phyloP scores from a whole-genome alignment of 2,888 invertebrate genomes.

The Agrotis puta region DNA sequence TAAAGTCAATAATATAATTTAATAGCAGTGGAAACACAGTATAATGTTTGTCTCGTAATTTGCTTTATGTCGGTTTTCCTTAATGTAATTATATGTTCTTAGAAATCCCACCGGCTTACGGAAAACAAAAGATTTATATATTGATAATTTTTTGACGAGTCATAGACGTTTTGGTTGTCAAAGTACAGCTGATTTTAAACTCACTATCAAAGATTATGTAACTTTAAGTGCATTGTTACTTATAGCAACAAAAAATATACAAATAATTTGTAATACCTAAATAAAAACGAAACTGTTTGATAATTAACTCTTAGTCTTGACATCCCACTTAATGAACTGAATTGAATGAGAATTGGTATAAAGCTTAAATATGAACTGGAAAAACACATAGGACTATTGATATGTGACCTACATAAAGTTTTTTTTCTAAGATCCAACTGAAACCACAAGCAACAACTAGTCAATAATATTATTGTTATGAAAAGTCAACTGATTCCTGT shows the following conservation, averaged over 20 bases:
- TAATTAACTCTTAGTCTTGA: neutral
- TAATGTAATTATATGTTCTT: constrained; percentile 37
- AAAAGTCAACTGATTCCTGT: constrained; percentile 20
- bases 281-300: neutral
- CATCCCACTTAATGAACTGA: neutral
- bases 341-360: neutral
- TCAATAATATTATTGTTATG: constrained; percentile 25
- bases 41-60: constrained; percentile 32
- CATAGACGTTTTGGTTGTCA: constrained; percentile 4
- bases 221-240: neutral
- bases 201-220: constrained; percentile 11
- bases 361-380: neutral
- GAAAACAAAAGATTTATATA: constrained; percentile 28
- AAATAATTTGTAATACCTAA: too few relatives aligned
- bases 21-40: constrained; percentile 13
- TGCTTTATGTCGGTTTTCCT: constrained; percentile 39
- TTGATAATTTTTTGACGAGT: constrained; percentile 19
- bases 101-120: constrained; percentile 32
- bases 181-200: constrained; percentile 25
- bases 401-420: neutral
- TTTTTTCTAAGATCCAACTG: neutral
- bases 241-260: neutral
- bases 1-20: constrained; percentile 5
- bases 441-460: neutral
- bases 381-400: neutral